Base-by-base conservation (phyloP, 1,140 invertebrate genomes). In the Anagrus nilaparvatae region DNA sequence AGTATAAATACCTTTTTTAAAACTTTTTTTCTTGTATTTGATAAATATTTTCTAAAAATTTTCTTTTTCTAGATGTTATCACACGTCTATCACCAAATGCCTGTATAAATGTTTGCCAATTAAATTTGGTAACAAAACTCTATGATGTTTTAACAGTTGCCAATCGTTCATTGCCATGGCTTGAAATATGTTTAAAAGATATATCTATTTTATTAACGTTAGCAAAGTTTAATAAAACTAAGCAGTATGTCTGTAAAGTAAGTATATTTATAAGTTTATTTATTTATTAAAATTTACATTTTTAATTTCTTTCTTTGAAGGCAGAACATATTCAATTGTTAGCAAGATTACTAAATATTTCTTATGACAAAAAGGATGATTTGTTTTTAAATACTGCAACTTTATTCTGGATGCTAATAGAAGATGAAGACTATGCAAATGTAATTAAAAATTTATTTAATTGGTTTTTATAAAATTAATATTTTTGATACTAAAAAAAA, bases 121-220 rank as follows among this genome's bases (percentile, higher is more conserved):
- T 52, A 23, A 45, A 53, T 25, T 30, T 62, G 30, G 47, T 58
- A 14, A 49, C 56, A 8, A 58, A 49, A 13, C 51, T 66, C 18
- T 66, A 65, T 31, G 44, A 54, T 14, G 54, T 53, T 5, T 40
- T 64, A 17, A 46, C 14, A 3, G 46, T 43, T 33, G 56, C 55
- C 5, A 68, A 68, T 34, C 55, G 63, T 51, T 68, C 65, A 5
- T 28, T 60, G 23, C 63, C 63, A 3, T 56, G 62, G 55, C 53
- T 62, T 39, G 63, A 59, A 10, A 55, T 57, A 27, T 61, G 56
- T 40, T 30, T 55, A 8, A 50, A 48, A 30, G 58, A 54, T 9
- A 53, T 57, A 23, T 63, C 55, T 41, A 57, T 67, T 40, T 33
- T 67, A 10, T 56, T 67, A n/a, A 63, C 60, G 27, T 25, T 67